Percentiles rank a stretch among this genome's conserved stretches.
Evolutionary conservation across 2,888 invertebrate genomes (phyloP).

Genomic region (Zhengitettix transpicula): DNA sequence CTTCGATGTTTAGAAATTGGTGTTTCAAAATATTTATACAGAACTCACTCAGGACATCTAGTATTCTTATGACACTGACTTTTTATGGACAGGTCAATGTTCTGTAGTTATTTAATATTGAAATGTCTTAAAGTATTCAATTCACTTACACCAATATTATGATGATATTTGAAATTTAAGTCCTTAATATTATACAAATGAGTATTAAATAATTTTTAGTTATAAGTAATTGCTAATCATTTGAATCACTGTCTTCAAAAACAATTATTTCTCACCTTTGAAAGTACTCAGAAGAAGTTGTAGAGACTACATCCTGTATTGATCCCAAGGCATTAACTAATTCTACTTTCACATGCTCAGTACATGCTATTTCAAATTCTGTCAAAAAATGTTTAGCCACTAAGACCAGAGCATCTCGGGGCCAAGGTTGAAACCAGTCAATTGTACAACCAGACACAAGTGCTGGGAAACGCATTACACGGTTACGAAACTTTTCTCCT

Average conservation of each 20-base stretch:
- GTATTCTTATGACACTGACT: too few relatives aligned
- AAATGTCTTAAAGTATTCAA: too few relatives aligned
- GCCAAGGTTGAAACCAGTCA: conserved; percentile 98
- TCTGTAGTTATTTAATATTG: too few relatives aligned
- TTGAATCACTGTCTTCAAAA: neutral
- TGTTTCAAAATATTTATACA: too few relatives aligned
- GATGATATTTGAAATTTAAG: too few relatives aligned
- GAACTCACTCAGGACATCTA: too few relatives aligned
- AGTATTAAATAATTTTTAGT: too few relatives aligned
- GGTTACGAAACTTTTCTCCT: conserved; percentile 85
- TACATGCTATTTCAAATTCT: conserved; percentile 80
- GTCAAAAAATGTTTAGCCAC: conserved; percentile 85
- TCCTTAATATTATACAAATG: too few relatives aligned
- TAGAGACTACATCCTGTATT: conserved; percentile 83
- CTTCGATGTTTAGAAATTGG: too few relatives aligned
- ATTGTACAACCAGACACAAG: conserved; percentile 95
- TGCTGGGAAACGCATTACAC: conserved; percentile 85
- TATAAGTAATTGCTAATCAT: too few relatives aligned
- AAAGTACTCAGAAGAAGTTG: conserved; percentile 71
- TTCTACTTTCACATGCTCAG: conserved; percentile 62
- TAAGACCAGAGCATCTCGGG: conserved; percentile 80
- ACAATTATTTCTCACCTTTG: conserved; percentile 34
- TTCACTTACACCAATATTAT: too few relatives aligned
- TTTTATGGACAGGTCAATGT: too few relatives aligned
- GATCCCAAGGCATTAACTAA: conserved; percentile 81